Conservation (phyloP, 2,888 invertebrate species). For the Nephrotoma flavescens region DNA sequence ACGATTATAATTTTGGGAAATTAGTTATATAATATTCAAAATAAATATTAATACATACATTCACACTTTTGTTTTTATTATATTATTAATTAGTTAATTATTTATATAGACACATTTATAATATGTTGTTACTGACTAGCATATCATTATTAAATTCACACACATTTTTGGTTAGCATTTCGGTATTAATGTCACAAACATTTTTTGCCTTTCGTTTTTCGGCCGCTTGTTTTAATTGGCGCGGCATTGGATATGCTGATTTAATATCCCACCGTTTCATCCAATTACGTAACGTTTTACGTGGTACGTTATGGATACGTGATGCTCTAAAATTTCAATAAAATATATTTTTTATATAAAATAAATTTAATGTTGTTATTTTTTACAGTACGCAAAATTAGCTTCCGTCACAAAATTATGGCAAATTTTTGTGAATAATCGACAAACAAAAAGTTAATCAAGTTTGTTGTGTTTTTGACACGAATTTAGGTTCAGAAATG, state of each 20-base stretch:
- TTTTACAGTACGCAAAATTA: not conserved
- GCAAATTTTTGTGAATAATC: not conserved
- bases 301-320: constrained; percentile 42
- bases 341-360: not conserved
- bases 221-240: constrained; percentile 40
- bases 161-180: not conserved
- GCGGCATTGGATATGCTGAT: constrained; percentile 43
- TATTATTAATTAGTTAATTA: not conserved
- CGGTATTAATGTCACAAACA: not conserved
- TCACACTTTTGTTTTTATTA: not conserved
- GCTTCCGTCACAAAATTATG: not conserved
- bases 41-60: not conserved
- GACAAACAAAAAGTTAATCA: not conserved
- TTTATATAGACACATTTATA: not conserved
- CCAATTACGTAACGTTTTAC: constrained; percentile 45
- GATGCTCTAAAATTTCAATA: constrained; percentile 35
- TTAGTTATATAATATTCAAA: not conserved
- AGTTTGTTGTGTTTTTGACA: no score
- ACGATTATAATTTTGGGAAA: not conserved
- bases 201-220: constrained; percentile 32
- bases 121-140: not conserved
- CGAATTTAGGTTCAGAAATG: no score
- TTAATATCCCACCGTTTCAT: constrained; percentile 46
- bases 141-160: not conserved
- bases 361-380: not conserved